Conservation (phyloP, 2,888 invertebrate genomes). For the Salticus scenicus region DNA sequence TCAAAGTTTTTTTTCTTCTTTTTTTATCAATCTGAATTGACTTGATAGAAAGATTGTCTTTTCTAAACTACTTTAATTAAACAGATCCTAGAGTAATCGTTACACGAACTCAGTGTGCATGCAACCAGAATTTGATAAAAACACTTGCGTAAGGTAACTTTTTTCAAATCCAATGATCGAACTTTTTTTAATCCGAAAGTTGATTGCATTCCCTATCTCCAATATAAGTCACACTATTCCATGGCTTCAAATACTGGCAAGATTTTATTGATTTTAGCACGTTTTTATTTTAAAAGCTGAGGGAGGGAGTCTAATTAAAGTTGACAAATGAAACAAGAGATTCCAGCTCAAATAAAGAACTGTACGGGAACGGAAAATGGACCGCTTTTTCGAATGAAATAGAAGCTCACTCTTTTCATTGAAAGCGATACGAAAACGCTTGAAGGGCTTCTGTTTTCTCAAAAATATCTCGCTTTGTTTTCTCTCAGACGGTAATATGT, state of each 20-base stretch:
- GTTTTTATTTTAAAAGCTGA: conserved; percentile 1
- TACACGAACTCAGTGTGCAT: neutral
- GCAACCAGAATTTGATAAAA: neutral
- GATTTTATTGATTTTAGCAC: conserved; percentile 13
- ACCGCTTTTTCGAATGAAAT: conserved; percentile 17
- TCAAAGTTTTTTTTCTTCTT: too few species aligned
- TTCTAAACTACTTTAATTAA: neutral
- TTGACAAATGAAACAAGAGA: conserved; percentile 25
- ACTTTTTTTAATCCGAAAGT: neutral
- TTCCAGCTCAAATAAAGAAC: neutral
- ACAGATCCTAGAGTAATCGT: neutral
- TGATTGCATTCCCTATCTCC: neutral
- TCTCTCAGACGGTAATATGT: neutral
- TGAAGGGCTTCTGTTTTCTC: conserved; percentile 15
- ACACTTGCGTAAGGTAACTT: neutral
- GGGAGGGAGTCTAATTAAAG: conserved; percentile 18
- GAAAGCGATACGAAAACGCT: neutral
- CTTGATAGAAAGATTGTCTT: neutral
- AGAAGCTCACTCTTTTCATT: neutral
- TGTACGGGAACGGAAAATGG: neutral
- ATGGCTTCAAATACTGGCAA: conserved; percentile 1
- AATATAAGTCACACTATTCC: neutral
- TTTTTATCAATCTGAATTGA: neutral
- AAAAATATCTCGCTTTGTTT: conserved; percentile 6
- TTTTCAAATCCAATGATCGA: neutral